phyloP scores from a whole-genome alignment of 1,140 invertebrate species.

The Zaprionus nigranus region DNA sequence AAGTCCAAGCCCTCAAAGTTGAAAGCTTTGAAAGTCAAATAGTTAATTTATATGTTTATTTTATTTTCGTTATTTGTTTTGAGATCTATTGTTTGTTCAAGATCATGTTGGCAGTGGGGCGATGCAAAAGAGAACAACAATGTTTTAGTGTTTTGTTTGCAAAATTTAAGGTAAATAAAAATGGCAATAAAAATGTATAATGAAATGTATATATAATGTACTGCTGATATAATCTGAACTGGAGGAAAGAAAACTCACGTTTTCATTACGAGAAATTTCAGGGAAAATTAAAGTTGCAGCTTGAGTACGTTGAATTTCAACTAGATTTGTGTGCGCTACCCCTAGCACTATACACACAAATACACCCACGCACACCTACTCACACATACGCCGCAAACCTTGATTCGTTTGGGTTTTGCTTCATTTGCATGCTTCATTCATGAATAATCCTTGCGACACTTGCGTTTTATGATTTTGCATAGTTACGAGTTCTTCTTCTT shows the following conservation, averaged over 20 bases:
- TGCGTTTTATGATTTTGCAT: slow-evolving; percentile 80
- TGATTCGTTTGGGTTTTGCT: slow-evolving; percentile 38
- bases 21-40: neutral
- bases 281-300: neutral
- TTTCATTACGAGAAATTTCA: neutral
- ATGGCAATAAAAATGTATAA: neutral
- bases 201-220: neutral
- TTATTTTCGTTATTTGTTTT: neutral
- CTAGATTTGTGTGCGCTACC: neutral
- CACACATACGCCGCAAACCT: neutral
- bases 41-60: neutral
- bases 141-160: too few species aligned
- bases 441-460: slow-evolving; percentile 80
- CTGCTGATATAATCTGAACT: neutral
- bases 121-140: neutral
- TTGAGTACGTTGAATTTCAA: neutral
- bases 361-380: neutral
- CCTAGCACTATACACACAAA: neutral
- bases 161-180: too few species aligned
- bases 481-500: slow-evolving; percentile 38
- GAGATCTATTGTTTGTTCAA: too few species aligned
- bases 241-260: neutral
- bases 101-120: neutral
- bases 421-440: slow-evolving; percentile 73
- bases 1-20: neutral